Conservation (phyloP, 2,797 vertebrate genomes). For the Pangasius djambal region DNA sequence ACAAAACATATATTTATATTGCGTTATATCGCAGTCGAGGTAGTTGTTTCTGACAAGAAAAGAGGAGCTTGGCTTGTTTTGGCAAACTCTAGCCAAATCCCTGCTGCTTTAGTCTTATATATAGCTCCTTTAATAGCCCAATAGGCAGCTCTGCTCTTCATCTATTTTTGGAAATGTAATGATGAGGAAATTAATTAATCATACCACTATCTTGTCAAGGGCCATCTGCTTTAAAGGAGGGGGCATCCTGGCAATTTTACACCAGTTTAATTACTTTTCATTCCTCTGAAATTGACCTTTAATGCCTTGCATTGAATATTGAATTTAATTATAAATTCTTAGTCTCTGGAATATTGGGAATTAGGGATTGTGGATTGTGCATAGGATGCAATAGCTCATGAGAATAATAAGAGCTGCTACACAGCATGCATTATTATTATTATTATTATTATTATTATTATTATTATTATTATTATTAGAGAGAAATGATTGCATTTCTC, state of each 20-base stretch:
- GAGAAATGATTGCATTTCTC: background rate
- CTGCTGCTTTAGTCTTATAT: conserved; percentile 7
- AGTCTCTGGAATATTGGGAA: background rate
- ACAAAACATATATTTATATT: background rate
- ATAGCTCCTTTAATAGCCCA: conserved; percentile 32
- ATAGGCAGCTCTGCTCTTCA: conserved; percentile 10
- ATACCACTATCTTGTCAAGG: conserved; percentile 47
- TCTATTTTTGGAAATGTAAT: conserved; percentile 50
- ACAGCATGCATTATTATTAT: background rate
- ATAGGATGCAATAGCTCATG: background rate
- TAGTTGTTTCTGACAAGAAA: background rate
- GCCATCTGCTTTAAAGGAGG: conserved; percentile 48
- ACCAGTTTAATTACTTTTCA: conserved; percentile 47
- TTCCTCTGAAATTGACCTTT: conserved; percentile 31
- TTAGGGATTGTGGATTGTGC: background rate
- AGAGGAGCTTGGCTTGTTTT: background rate
- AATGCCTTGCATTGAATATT: conserved; percentile 9
- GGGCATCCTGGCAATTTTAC: conserved; percentile 43
- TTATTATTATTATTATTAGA: background rate
- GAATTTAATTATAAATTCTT: background rate
- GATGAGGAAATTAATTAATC: conserved; percentile 53
- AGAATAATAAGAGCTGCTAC: background rate
- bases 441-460: background rate
- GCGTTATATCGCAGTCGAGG: background rate
- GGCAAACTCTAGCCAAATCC: conserved; percentile 3